These are phyloP conservation scores for Phycodurus eques DNA, from an alignment of 2,113 vertebrate species.

Conservation along the genomic window DNA sequence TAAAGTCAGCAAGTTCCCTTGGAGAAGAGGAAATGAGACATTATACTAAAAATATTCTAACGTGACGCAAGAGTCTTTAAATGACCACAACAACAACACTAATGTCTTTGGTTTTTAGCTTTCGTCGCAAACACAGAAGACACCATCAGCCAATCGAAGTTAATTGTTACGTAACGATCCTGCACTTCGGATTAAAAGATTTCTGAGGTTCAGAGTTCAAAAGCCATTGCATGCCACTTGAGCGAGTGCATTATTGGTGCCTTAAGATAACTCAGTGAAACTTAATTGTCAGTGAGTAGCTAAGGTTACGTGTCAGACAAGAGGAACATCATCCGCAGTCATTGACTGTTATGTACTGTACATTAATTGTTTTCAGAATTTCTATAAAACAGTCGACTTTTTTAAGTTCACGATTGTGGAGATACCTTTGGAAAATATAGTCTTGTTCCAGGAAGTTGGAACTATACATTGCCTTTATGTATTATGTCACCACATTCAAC, in stretches of 20 bases:
- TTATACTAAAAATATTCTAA: slow-evolving; percentile 8
- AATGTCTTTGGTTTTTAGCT: not conserved
- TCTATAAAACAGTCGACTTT: not conserved
- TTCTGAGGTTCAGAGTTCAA: slow-evolving; percentile 18
- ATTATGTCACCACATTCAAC: not conserved
- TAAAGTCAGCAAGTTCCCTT: slow-evolving; percentile 14
- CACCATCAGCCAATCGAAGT: slow-evolving; percentile 2
- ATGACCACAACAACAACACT: not conserved
- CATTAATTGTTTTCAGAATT: not conserved
- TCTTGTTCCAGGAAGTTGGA: not conserved
- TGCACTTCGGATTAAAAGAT: slow-evolving; percentile 45
- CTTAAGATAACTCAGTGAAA: slow-evolving; percentile 25
- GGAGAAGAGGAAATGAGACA: slow-evolving; percentile 35
- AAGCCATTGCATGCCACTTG: slow-evolving; percentile 2
- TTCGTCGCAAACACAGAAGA: not conserved
- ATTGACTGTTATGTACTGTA: not conserved
- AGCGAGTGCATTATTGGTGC: slow-evolving; percentile 16
- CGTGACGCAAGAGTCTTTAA: not conserved
- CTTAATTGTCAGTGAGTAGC: slow-evolving; percentile 17
- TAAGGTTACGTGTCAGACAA: slow-evolving; percentile 5
- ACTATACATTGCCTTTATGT: not conserved
- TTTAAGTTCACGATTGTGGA: too few relatives aligned
- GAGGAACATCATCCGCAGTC: not conserved
- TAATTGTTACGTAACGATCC: slow-evolving; percentile 26
- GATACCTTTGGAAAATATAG: not conserved